A percentile compares a stretch with the other conserved stretches of the same genome.
Conservation (phyloP, 2,113 vertebrate species). For the Psittacula cyanocephala region DNA sequence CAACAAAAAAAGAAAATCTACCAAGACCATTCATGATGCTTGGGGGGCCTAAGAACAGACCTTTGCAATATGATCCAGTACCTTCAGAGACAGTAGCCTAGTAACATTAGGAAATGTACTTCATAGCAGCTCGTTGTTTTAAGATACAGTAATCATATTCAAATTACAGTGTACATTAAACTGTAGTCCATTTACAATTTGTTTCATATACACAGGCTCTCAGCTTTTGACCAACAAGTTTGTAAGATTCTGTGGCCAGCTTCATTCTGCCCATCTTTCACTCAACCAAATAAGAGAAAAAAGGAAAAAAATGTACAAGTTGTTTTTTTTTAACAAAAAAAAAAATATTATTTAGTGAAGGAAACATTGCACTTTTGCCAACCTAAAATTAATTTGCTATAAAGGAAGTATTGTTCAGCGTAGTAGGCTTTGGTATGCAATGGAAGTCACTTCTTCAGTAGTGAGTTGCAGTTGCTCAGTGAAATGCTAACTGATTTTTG, state of each 20-base stretch:
- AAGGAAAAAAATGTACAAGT: slow-evolving; percentile 70
- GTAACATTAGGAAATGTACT: slow-evolving; percentile 81
- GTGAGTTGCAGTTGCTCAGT: slow-evolving; percentile 76
- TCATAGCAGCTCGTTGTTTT: slow-evolving; percentile 78
- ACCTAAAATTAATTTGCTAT: slow-evolving; percentile 77
- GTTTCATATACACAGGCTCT: slow-evolving; percentile 80
- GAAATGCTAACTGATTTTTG: slow-evolving; percentile 70
- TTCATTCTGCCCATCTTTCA: slow-evolving; percentile 82
- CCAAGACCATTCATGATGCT: slow-evolving; percentile 67
- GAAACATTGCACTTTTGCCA: slow-evolving; percentile 94
- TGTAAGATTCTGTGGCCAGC: slow-evolving; percentile 72
- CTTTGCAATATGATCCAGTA: slow-evolving; percentile 77
- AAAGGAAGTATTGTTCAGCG: slow-evolving; percentile 76
- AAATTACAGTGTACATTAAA: slow-evolving; percentile 79
- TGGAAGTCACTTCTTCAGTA: slow-evolving; percentile 83
- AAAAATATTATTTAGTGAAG: slow-evolving; percentile 76
- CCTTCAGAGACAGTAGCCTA: slow-evolving; percentile 86
- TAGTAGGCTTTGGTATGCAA: slow-evolving; percentile 87
- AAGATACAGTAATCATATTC: slow-evolving; percentile 77
- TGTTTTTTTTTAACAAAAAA: slow-evolving; percentile 61
- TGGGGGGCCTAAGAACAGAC: slow-evolving; percentile 75
- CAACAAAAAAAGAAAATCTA: slow-evolving; percentile 2
- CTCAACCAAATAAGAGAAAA: slow-evolving; percentile 65
- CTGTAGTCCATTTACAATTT: slow-evolving; percentile 76
- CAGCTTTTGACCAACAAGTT: slow-evolving; percentile 77